Percentiles rank a stretch among this genome's conserved stretches.
Conservation (phyloP, 2,113 vertebrate genomes). For the Daphoenositta chrysoptera region DNA sequence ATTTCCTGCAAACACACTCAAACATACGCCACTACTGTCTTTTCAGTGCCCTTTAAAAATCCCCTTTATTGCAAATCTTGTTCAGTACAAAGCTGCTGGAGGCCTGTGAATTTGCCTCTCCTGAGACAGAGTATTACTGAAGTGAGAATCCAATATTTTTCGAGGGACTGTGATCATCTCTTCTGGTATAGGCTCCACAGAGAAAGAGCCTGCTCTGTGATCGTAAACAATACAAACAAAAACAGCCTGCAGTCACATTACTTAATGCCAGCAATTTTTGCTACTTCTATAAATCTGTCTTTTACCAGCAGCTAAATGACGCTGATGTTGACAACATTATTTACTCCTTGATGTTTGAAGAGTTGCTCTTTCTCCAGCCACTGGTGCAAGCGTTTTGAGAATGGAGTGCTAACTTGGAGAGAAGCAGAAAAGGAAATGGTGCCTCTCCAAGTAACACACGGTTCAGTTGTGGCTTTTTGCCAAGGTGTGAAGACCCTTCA, state of each 20-base stretch:
- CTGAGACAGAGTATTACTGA: background rate
- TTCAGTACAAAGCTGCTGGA: background rate
- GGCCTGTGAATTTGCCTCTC: background rate
- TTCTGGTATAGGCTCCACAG: background rate
- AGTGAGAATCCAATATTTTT: background rate
- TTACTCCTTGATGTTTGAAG: background rate
- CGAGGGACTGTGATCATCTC: background rate
- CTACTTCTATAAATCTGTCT: background rate
- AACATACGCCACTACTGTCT: background rate
- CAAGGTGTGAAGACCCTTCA: background rate
- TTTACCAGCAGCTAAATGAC: background rate
- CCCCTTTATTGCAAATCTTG: background rate
- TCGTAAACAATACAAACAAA: background rate
- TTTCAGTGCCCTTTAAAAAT: background rate
- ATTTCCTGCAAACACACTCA: background rate
- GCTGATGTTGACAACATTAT: background rate
- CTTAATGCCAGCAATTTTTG: background rate
- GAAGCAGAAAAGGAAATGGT: background rate
- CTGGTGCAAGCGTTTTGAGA: background rate
- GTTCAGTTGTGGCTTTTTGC: background rate
- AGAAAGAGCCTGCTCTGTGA: background rate
- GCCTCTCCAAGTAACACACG: background rate
- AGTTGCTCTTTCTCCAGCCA: background rate
- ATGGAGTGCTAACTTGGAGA: background rate
- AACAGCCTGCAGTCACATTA: background rate